Conservation (phyloP, 2,888 invertebrate genomes). For the Dynastes hyllus region DNA sequence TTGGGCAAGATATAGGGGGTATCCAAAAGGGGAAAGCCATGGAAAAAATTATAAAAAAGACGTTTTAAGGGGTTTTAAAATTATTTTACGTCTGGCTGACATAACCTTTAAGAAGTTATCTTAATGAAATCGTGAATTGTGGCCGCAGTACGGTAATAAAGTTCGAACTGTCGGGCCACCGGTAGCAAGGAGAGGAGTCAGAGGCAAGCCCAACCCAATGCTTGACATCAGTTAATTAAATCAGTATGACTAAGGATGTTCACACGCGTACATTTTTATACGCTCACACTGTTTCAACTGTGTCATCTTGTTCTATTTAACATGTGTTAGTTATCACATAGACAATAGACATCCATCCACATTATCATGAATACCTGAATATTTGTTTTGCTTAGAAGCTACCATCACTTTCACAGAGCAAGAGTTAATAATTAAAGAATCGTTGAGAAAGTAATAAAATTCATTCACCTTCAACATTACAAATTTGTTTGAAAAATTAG, state of each 20-base stretch:
- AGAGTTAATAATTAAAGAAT: no score
- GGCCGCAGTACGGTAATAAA: conserved; percentile 51
- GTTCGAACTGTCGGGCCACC: conserved; percentile 51
- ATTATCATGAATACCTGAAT: conserved; percentile 17
- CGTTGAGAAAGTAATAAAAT: no score
- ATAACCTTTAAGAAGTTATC: conserved; percentile 53
- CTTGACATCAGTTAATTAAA: conserved; percentile 57
- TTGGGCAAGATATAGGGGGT: not conserved
- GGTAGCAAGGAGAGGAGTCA: conserved; percentile 48
- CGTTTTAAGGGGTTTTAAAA: conserved; percentile 49
- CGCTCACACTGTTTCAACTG: conserved; percentile 17
- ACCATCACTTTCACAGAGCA: not conserved
- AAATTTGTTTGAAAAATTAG: no score
- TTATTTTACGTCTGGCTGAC: conserved; percentile 50
- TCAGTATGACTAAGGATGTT: conserved; percentile 55
- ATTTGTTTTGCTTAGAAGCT: not conserved
- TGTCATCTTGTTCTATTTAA: conserved; percentile 47
- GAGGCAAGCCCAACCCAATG: conserved; percentile 53
- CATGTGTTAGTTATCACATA: conserved; percentile 39
- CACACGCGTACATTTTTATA: conserved; percentile 36
- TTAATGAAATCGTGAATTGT: conserved; percentile 56
- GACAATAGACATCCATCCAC: conserved; percentile 21
- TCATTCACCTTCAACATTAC: no score
- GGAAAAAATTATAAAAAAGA: conserved; percentile 33
- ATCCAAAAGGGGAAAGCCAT: not conserved